phyloP scores from a whole-genome alignment of 2,888 invertebrate genomes.

The Tipula helvola region DNA sequence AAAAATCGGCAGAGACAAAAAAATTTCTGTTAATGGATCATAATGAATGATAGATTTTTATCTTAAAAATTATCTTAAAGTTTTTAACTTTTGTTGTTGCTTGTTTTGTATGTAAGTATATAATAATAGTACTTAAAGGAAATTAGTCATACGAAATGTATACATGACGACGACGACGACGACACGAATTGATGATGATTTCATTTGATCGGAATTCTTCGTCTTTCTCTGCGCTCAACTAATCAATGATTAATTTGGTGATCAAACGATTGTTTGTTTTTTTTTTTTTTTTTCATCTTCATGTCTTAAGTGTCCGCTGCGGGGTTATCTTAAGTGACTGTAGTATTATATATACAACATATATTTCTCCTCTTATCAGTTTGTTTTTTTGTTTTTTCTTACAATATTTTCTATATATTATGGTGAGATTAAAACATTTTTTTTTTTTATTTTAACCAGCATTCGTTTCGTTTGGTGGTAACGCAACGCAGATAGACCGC shows the following conservation, averaged over 20 bases:
- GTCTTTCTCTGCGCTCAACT: not conserved
- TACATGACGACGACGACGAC: not conserved
- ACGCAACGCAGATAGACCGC: not conserved
- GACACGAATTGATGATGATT: not conserved
- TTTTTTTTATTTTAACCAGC: not conserved
- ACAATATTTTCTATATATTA: not conserved
- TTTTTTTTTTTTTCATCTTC: not conserved
- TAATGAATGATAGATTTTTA: conserved; percentile 4
- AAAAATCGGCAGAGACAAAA: conserved; percentile 4
- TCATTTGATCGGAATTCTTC: conserved; percentile 4
- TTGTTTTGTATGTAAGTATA: not conserved
- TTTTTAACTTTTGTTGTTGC: not conserved
- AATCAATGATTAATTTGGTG: conserved; percentile 4
- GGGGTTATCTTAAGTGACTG: not conserved
- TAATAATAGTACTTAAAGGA: conserved; percentile 4
- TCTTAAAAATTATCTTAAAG: not conserved
- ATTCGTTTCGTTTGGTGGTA: not conserved
- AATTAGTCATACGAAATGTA: not conserved
- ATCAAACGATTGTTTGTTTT: not conserved
- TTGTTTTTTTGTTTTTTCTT: not conserved
- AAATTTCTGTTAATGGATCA: not conserved
- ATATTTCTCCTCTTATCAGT: not conserved
- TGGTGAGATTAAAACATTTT: not conserved
- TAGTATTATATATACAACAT: not conserved
- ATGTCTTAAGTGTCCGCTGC: not conserved